Evolutionary conservation across 2,888 invertebrate species (phyloP), one percentile per base, ranked within the genome.

Genomic region (Escarpia spicata): DNA sequence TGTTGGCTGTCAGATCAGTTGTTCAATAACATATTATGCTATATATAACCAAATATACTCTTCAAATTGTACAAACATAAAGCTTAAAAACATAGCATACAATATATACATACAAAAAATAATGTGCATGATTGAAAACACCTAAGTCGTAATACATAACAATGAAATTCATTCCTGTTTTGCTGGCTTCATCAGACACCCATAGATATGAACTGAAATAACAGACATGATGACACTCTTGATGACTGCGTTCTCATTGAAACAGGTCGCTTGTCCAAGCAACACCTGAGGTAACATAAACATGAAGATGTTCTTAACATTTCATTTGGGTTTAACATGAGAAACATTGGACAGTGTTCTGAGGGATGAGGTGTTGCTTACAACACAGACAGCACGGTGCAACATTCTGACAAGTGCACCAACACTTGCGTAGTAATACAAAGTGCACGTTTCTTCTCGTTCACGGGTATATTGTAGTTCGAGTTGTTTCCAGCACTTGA

Each of bases 31-130:
- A 9, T 52, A 12, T 52, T 52, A 52, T 52, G 9, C 10, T 9
- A 52, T 2, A 52, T 12, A 4, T 2, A 52, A 52, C 37, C 37
- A 52, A 52, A 9, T 52, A 52, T 52, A 52, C 52, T 52, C 52
- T 52, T 52, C 52, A 52, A 52, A 75, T 75, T 75, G 75, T 75
- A 75, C 26, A 75, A 26, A 75, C 75, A 75, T 75, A 75, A 75
- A 75, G 75, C 26, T 75, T 75, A 75, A n/a, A 75, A 75, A 75
- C 75, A 75, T 75, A 75, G 26, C 75, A 75, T 75, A 75, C 75
- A 75, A n/a, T 75, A 75, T 75, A 75, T 26, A 75, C 75, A 75
- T 75, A 75, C 75, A 75, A 75, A 52, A 52, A 75, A 75, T 19
- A 75, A 26, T 75, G 19, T 26, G 26, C 75, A 75, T 75, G 75